Evolutionary conservation across 1,140 invertebrate genomes (phyloP).

Genomic region (Anadara kagoshimensis): DNA sequence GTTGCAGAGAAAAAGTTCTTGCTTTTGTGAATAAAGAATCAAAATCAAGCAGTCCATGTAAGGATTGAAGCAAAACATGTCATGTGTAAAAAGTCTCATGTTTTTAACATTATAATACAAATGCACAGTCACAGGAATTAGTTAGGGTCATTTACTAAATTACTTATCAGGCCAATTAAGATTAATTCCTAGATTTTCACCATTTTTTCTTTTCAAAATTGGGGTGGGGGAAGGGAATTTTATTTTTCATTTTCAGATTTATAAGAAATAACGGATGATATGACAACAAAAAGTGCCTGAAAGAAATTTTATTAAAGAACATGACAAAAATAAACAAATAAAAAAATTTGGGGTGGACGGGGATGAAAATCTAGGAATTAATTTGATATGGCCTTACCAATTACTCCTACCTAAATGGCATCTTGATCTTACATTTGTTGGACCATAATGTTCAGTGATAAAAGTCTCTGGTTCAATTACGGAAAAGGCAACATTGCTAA

Average conservation of each 20-base stretch:
- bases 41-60: no score
- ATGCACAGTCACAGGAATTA: no score
- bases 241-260: background rate
- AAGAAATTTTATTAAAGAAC: background rate
- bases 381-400: background rate
- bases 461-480: slow-evolving; percentile 57
- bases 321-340: no score
- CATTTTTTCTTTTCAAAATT: background rate
- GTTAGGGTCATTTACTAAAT: background rate
- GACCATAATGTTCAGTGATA: slow-evolving; percentile 59
- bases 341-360: no score
- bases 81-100: no score
- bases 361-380: no score
- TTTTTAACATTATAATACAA: no score
- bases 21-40: no score
- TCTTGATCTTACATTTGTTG: slow-evolving; percentile 60
- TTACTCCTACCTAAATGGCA: slow-evolving; percentile 58
- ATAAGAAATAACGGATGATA: background rate
- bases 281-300: background rate
- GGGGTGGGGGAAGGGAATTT: no score
- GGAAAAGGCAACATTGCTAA: slow-evolving; percentile 64
- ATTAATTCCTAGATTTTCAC: background rate
- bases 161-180: background rate
- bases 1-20: no score
- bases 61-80: no score